Base-by-base conservation (phyloP, 2,113 vertebrate genomes). In the Ramphastos sulfuratus region DNA sequence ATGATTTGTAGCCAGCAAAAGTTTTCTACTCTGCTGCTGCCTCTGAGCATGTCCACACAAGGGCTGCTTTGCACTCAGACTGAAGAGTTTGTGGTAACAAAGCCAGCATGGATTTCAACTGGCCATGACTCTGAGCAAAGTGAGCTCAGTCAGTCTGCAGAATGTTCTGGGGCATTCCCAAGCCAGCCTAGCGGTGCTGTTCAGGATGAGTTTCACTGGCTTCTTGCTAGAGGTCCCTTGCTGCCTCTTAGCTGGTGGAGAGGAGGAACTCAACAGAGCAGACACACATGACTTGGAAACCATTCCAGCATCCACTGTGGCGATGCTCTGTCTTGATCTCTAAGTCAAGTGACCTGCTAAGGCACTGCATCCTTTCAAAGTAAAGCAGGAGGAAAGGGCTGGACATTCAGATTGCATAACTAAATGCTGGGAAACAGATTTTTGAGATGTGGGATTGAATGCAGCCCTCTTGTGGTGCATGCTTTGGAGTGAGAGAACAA, bases 371-470 rank as follows among this genome's bases (percentile, higher is more conserved):
- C 72, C 75, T 93, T 80, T 80, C 39, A 27, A n/a, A 85, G 28
- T 67, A 56, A 44, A 81, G 12, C 33, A 21, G 42, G 59, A 72
- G 27, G 20, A 67, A 93, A 92, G 61, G n/a, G 27, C 69, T 79
- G 72, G 39, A 48, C 21, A 15, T 54, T 93, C 44, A 30, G 56
- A 65, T 80, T 76, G 67, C 6, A 1, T 93, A 89, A 82, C 65
- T 44, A 64, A 85, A 54, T 39, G 50, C 54, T 60, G 75, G 58
- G 78, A 85, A 84, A 92, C 7, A 30, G 88, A 48, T 82, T 89
- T 95, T 95, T 67, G 77, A 25, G 71, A 95, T 90, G 87, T 87
- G 50, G 92, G 42, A 85, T 35, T 89, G 80, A 92, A 67, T 92
- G 89, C 76, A 96, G 82, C 82, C 81, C 78, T 85, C 92, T 94